phyloP scores from a whole-genome alignment of 1,140 invertebrate species.

The Cyclargus thomasi region DNA sequence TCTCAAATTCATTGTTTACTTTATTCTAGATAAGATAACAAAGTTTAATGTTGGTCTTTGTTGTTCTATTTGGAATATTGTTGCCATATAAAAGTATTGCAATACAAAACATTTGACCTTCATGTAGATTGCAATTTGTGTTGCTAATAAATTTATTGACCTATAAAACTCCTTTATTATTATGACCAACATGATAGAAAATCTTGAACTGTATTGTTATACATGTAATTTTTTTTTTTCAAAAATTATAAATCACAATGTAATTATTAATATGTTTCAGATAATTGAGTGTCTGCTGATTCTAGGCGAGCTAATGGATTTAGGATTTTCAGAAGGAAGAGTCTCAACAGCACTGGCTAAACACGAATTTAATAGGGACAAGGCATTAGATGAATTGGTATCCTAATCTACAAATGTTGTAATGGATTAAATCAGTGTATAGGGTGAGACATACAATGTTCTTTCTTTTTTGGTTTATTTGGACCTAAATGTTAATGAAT shows the following conservation, averaged over 20 bases:
- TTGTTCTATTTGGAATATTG: neutral
- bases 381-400: conserved; percentile 89
- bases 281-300: conserved; percentile 82
- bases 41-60: neutral
- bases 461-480: too few relatives aligned
- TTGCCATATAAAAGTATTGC: neutral
- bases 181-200: too few relatives aligned
- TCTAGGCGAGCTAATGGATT: conserved; percentile 83
- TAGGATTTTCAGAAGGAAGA: conserved; percentile 87
- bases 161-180: neutral
- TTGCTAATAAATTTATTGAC: neutral
- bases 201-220: too few relatives aligned
- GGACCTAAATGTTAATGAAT: too few relatives aligned
- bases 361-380: conserved; percentile 88
- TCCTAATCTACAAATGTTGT: conserved; percentile 72
- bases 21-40: neutral
- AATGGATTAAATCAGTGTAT: neutral
- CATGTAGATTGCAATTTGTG: too few relatives aligned
- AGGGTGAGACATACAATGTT: conserved; percentile 14
- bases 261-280: conserved; percentile 52
- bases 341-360: conserved; percentile 84
- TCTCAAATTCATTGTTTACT: neutral
- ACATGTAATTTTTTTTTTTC: neutral
- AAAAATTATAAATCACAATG: neutral
- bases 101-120: conserved; percentile 7